phyloP scores from a whole-genome alignment of 2,797 vertebrate genomes.

The Fistularia commersonii region DNA sequence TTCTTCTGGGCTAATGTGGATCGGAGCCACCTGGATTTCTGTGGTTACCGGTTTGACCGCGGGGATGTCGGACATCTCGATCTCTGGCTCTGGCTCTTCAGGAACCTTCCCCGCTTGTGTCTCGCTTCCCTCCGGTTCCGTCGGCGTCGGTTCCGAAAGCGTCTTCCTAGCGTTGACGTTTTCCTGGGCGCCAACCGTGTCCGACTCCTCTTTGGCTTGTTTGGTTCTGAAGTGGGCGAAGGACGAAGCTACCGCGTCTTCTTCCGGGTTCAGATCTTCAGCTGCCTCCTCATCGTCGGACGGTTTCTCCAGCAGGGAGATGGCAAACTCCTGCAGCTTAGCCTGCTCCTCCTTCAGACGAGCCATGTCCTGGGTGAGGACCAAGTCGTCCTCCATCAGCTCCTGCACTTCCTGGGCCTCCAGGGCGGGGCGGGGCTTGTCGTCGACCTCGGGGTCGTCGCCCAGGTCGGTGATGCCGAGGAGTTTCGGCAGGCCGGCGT shows the following conservation, averaged over 20 bases:
- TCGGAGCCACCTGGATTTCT: not conserved
- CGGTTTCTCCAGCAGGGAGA: slow-evolving; percentile 67
- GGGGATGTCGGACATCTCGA: not conserved
- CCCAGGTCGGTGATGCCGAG: slow-evolving; percentile 14
- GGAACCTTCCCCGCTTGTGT: slow-evolving; percentile 10
- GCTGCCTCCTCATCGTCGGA: slow-evolving; percentile 16
- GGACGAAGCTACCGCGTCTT: slow-evolving; percentile 23
- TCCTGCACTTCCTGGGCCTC: slow-evolving; percentile 26
- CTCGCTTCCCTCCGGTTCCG: not conserved
- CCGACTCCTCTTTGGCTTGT: slow-evolving; percentile 6
- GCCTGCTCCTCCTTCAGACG: slow-evolving; percentile 62
- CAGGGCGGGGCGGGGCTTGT: not conserved
- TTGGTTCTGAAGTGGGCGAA: slow-evolving; percentile 38
- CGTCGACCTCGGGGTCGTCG: not conserved
- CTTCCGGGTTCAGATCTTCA: slow-evolving; percentile 4
- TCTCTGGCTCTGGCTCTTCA: not conserved
- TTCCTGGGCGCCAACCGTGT: not conserved
- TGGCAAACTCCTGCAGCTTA: slow-evolving; percentile 78
- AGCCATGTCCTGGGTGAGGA: slow-evolving; percentile 62
- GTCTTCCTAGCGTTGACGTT: not conserved
- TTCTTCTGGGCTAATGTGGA: not conserved
- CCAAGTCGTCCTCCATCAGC: slow-evolving; percentile 34
- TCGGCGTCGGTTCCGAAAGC: not conserved
- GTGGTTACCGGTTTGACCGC: slow-evolving; percentile 11
- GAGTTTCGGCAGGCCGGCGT: slow-evolving; percentile 30